Evolutionary conservation across 2,888 invertebrate genomes (phyloP).

Genomic region (Entomobrya proxima): DNA sequence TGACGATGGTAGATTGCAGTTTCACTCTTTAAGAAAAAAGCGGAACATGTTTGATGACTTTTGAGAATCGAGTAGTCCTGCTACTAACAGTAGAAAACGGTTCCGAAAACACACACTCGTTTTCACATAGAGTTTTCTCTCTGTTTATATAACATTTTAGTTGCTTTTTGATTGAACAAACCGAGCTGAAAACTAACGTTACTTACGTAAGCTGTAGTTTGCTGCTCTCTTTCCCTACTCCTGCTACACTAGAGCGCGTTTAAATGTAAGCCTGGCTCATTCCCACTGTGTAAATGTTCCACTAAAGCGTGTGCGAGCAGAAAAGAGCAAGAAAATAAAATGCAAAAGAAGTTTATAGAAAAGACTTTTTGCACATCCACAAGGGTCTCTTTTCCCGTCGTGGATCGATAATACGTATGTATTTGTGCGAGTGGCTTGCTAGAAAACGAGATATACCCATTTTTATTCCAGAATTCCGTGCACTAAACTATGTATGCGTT

Average conservation of each 20-base stretch:
- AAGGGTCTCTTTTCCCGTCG: not conserved
- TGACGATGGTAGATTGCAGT: not conserved
- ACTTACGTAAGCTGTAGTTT: not conserved
- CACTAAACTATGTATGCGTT: too few species aligned
- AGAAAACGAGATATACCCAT: not conserved
- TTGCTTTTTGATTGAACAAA: constrained; percentile 1
- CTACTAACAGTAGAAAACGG: not conserved
- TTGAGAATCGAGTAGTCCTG: constrained; percentile 28
- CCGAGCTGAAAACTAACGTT: not conserved
- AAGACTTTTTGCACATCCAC: not conserved
- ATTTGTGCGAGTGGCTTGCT: not conserved
- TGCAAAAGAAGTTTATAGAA: not conserved
- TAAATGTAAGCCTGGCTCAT: too few species aligned
- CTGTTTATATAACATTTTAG: not conserved
- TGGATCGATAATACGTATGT: constrained; percentile 18
- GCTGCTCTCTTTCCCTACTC: too few species aligned
- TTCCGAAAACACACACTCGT: not conserved
- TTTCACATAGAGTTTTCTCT: not conserved
- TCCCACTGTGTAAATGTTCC: too few species aligned
- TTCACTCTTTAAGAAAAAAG: not conserved
- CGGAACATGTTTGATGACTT: constrained; percentile 41
- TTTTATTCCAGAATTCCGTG: not conserved
- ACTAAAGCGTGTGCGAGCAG: too few species aligned
- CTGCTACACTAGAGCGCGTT: not conserved
- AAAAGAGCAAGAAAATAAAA: constrained; percentile 1